Evolutionary conservation across 2,888 invertebrate genomes (phyloP).

Genomic region (Chrysodeixis includens): DNA sequence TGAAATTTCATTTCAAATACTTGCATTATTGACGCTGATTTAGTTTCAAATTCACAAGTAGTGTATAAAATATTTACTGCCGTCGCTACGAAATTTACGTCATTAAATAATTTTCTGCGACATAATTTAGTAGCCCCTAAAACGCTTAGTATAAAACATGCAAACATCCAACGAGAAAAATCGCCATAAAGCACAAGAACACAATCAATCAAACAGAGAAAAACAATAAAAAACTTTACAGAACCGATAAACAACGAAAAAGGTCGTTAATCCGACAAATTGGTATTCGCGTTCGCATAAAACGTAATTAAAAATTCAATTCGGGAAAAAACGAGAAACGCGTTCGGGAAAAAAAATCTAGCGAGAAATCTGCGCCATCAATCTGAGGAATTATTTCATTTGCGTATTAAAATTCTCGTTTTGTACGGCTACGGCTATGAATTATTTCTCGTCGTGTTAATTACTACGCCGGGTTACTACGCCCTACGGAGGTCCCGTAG

Average conservation of each 20-base stretch:
- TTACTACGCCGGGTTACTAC: constrained; percentile 76
- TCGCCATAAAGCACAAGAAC: constrained; percentile 30
- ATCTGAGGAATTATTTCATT: constrained; percentile 89
- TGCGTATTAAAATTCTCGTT: constrained; percentile 88
- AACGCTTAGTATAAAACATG: background rate
- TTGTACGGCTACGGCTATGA: constrained; percentile 85
- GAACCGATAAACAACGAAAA: constrained; percentile 65
- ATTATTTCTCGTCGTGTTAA: constrained; percentile 85
- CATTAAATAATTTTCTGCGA: too few species aligned
- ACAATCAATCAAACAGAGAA: constrained; percentile 58
- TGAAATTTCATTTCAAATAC: too few species aligned
- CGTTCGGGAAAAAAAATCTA: constrained; percentile 68
- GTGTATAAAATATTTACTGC: too few species aligned
- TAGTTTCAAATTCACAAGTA: too few species aligned
- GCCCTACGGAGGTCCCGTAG: constrained; percentile 72
- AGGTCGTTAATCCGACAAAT: constrained; percentile 86
- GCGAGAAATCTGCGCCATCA: constrained; percentile 84
- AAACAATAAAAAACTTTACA: constrained; percentile 61
- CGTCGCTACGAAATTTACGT: too few species aligned
- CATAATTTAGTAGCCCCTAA: too few species aligned
- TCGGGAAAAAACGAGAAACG: constrained; percentile 72
- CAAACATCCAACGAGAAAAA: constrained; percentile 9
- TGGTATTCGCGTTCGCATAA: constrained; percentile 86
- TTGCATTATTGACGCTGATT: too few species aligned
- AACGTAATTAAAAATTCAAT: constrained; percentile 88